Conservation (phyloP, 2,888 invertebrate species). For the Melangyna quadrimaculata region DNA sequence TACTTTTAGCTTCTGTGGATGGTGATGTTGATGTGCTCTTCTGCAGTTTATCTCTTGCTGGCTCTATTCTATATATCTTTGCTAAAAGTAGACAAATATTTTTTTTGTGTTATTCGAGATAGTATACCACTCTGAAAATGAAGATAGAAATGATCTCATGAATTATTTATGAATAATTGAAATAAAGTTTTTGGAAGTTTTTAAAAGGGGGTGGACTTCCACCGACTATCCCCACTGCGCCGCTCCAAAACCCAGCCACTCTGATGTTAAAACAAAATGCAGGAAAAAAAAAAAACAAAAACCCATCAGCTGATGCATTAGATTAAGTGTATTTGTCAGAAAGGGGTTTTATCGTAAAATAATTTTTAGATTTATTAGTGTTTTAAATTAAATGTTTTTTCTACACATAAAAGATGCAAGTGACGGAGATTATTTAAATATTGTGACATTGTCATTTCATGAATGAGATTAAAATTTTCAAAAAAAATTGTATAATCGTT, state of each 20-base stretch:
- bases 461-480: too few species aligned
- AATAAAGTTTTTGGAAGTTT: constrained; percentile 56
- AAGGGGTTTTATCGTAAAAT: background rate
- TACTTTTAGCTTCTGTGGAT: background rate
- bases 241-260: background rate
- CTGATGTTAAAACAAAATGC: background rate
- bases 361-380: background rate
- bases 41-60: constrained; percentile 27
- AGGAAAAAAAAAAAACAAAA: background rate
- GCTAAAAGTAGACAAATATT: constrained; percentile 54
- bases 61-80: constrained; percentile 28
- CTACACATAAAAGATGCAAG: background rate
- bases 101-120: constrained; percentile 3
- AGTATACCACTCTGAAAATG: constrained; percentile 37
- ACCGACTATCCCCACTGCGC: too few species aligned
- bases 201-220: background rate
- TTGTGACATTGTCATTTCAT: background rate
- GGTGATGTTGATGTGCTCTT: background rate
- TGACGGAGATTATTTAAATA: background rate
- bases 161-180: constrained; percentile 71
- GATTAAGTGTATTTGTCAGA: background rate
- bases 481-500: too few species aligned
- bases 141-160: constrained; percentile 67
- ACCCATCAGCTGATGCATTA: background rate
- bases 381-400: background rate